Evolutionary conservation across 2,888 invertebrate genomes (phyloP).

Genomic region (Apoda limacodes): DNA sequence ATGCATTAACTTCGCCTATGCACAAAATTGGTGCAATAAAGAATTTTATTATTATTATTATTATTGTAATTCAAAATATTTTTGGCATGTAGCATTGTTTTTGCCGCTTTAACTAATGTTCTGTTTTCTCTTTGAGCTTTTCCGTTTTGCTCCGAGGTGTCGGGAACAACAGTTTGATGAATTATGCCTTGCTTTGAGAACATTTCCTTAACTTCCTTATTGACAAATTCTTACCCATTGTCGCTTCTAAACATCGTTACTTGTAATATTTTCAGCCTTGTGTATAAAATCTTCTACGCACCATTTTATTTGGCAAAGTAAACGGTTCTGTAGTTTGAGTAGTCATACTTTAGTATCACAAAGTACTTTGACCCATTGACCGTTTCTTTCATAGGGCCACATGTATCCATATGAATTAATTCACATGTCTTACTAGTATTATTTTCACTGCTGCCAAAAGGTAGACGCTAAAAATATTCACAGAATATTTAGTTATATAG

Average conservation of each 20-base stretch:
- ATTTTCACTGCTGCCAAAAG: conserved; percentile 7
- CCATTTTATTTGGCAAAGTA: conserved; percentile 13
- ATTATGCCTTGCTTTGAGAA: conserved; percentile 20
- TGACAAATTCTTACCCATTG: conserved; percentile 25
- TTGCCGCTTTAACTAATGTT: too few relatives aligned
- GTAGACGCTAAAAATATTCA: too few relatives aligned
- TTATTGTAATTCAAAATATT: too few relatives aligned
- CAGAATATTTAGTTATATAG: too few relatives aligned
- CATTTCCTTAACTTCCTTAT: conserved; percentile 18
- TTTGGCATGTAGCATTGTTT: conserved; percentile 26
- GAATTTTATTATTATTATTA: too few relatives aligned
- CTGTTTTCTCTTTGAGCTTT: too few relatives aligned
- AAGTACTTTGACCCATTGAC: too few relatives aligned
- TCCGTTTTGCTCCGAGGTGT: conserved; percentile 35
- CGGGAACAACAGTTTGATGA: conserved; percentile 24
- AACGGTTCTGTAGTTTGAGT: conserved; percentile 13
- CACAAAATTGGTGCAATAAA: too few relatives aligned
- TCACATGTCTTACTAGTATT: conserved; percentile 10
- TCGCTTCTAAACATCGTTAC: conserved; percentile 23
- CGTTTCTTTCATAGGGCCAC: conserved; percentile 13
- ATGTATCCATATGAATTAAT: conserved; percentile 10
- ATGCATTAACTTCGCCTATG: too few relatives aligned
- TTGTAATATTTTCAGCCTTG: too few relatives aligned
- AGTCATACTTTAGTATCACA: conserved; percentile 19
- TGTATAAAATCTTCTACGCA: conserved; percentile 13